These are phyloP conservation scores for Vireo griseus DNA, from an alignment of 2,797 vertebrate species.

Conservation along the genomic window DNA sequence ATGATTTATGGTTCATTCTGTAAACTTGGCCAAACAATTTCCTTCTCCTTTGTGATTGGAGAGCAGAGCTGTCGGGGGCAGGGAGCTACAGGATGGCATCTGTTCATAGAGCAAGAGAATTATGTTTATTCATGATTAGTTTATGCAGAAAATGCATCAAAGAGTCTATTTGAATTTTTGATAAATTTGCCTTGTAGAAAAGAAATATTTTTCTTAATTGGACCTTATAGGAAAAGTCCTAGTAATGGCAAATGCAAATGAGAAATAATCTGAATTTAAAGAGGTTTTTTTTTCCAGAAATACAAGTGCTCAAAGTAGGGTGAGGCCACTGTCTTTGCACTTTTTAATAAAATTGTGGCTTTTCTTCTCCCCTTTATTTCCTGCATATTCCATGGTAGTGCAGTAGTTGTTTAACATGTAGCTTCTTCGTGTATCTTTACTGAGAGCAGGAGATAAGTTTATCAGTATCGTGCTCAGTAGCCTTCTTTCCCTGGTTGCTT, in stretches of 20 bases:
- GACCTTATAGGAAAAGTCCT: constrained; percentile 46
- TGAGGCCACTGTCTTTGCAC: neutral
- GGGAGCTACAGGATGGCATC: constrained; percentile 53
- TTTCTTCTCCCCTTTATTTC: constrained; percentile 2
- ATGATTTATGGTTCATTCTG: constrained; percentile 69
- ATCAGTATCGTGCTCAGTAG: neutral
- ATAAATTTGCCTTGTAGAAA: constrained; percentile 64
- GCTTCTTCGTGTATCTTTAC: neutral
- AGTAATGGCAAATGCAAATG: constrained; percentile 53
- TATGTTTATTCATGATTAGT: constrained; percentile 70
- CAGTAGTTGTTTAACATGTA: neutral
- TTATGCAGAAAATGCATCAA: constrained; percentile 64
- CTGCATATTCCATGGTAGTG: neutral
- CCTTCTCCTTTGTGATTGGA: constrained; percentile 52
- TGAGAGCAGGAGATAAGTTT: constrained; percentile 30
- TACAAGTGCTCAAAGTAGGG: neutral
- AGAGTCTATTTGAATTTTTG: constrained; percentile 67
- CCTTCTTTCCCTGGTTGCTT: neutral
- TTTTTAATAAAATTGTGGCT: constrained; percentile 1
- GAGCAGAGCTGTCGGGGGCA: constrained; percentile 14
- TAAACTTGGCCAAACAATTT: constrained; percentile 68
- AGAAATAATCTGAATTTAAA: constrained; percentile 59
- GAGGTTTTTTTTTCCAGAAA: neutral
- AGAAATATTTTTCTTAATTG: constrained; percentile 64
- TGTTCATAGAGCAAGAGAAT: constrained; percentile 60